Evolutionary conservation across 2,888 invertebrate genomes (phyloP), one percentile per base, ranked within the genome.

Genomic region (Lypha dubia): DNA sequence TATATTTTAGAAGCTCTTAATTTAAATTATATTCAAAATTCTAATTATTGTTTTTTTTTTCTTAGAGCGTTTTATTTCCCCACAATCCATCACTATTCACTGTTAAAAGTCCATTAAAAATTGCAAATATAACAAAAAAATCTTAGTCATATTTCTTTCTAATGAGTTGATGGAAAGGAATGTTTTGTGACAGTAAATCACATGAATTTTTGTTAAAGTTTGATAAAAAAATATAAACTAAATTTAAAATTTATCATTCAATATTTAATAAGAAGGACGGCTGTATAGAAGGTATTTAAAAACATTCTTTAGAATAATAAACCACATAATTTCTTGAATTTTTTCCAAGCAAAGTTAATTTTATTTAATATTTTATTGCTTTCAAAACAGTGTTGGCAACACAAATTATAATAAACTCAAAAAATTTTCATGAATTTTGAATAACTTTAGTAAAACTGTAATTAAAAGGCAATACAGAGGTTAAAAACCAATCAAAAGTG

Each of bases 141-240:
- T 44, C 41, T 15, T 67, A 58, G 46, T 67, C 56, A 67, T 56
- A 67, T 22, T 65, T 63, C 24, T 51, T 62, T 38, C 38, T 38
- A 38, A 53, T 65, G 28, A 65, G 56, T 35, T 53, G n/a, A 1
- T 65, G 1, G 15, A 24, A 63, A n/a, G 28, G 9, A 63, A 63
- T 53, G 32, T 73, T 11, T 32, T 32, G 17, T 38, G 49, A 11
- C 24, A 35, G 5, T 2, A 44, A 46, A 58, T 32, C 20, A 13
- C 7, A n/a, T 9, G 20, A 11, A 60, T 41, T 75, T 44, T n/a
- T 44, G 15, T 44, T 35, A 22, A 20, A 76, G 67, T 35, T 46
- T 67, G 65, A 76, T 28, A 28, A 28, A 28, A 28, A 28, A 28
- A 28, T 28, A 28, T 28, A n/a, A n/a, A n/a, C n/a, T n/a, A n/a